These are phyloP conservation scores for Phragmatobia fuliginosa DNA, from an alignment of 2,888 invertebrate species.

Conservation along the genomic window DNA sequence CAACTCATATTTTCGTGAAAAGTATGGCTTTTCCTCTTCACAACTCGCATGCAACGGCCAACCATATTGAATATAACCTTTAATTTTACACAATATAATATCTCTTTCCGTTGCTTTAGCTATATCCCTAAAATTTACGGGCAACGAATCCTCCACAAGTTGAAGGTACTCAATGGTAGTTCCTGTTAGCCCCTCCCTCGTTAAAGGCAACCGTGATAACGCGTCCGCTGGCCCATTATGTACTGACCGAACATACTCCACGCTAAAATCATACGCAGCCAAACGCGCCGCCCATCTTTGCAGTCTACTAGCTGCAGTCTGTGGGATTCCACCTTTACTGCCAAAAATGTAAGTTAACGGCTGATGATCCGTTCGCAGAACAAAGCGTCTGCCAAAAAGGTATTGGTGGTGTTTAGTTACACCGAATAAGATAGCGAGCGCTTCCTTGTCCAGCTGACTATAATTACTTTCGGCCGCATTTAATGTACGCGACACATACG, in stretches of 20 bases:
- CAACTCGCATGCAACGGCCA: background rate
- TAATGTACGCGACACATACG: constrained; percentile 23
- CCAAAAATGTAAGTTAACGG: constrained; percentile 23
- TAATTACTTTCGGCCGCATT: constrained; percentile 14
- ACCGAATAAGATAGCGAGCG: constrained; percentile 21
- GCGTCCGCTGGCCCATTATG: constrained; percentile 8
- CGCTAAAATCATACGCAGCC: constrained; percentile 11
- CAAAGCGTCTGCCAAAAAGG: constrained; percentile 17
- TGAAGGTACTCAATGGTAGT: too few relatives aligned
- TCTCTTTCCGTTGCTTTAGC: background rate
- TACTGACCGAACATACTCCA: background rate
- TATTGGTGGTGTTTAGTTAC: constrained; percentile 24
- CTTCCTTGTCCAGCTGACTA: constrained; percentile 27
- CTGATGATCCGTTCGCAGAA: constrained; percentile 16
- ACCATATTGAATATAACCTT: constrained; percentile 1
- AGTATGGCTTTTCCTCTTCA: background rate
- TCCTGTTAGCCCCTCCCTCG: too few relatives aligned
- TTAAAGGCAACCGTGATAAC: constrained; percentile 14
- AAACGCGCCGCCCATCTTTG: constrained; percentile 13
- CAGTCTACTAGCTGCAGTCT: constrained; percentile 24
- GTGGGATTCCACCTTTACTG: constrained; percentile 15
- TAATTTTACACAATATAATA: background rate
- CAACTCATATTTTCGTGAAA: background rate
- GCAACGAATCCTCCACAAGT: background rate
- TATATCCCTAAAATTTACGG: background rate